A percentile compares a stretch with the other conserved stretches of the same genome.
These are phyloP conservation scores for Esox masquinongy DNA, from an alignment of 2,797 vertebrate species.

Conservation along the genomic window DNA sequence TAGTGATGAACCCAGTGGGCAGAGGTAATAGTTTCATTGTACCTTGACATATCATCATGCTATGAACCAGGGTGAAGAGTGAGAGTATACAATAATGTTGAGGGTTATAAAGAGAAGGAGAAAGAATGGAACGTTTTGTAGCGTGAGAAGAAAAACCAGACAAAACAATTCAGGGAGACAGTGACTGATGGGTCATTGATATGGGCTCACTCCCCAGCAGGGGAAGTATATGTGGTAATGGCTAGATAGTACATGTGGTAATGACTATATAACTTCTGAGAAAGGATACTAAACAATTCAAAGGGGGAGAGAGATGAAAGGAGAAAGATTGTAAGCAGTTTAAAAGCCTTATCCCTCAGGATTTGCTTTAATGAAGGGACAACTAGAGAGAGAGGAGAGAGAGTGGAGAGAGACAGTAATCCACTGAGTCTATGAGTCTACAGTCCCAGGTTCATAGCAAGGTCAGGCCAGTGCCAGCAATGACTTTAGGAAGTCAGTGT, in stretches of 20 bases:
- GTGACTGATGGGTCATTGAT: neutral
- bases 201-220: too few species aligned
- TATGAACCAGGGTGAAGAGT: neutral
- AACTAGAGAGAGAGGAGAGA: neutral
- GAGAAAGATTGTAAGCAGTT: neutral
- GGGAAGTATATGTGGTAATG: too few species aligned
- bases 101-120: neutral
- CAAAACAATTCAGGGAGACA: neutral
- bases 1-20: constrained; percentile 5
- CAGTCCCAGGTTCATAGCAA: too few species aligned
- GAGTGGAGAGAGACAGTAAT: too few species aligned
- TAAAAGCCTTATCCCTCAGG: neutral
- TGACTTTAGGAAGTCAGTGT: too few species aligned
- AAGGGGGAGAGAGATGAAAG: neutral
- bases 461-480: too few species aligned
- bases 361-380: neutral
- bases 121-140: neutral
- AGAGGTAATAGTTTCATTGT: neutral
- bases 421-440: too few species aligned
- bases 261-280: too few species aligned
- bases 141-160: neutral
- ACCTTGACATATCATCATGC: neutral
- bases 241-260: too few species aligned
- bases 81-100: neutral
- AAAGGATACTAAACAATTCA: neutral